phyloP scores from a whole-genome alignment of 1,140 invertebrate species.

The Metaphire vulgaris region DNA sequence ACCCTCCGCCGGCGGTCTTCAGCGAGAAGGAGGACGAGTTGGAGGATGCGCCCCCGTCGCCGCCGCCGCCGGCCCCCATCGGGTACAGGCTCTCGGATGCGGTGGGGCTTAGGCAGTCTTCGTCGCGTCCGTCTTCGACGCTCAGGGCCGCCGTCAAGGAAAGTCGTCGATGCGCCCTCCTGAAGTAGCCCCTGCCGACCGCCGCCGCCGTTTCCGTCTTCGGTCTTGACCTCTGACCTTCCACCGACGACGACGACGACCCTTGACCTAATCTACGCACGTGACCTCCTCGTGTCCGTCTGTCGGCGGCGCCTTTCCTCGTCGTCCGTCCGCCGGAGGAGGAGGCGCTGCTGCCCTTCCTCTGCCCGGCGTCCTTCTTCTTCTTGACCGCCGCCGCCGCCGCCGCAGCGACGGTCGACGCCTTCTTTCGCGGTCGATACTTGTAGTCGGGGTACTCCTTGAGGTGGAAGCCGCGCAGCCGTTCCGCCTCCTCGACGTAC shows the following conservation, averaged over 20 bases:
- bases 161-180: background rate
- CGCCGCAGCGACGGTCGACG: background rate
- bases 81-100: background rate
- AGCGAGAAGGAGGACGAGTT: background rate
- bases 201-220: background rate
- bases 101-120: background rate
- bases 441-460: conserved; percentile 98
- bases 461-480: conserved; percentile 90
- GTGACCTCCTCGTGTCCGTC: too few species aligned
- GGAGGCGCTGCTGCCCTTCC: too few species aligned
- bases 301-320: too few species aligned
- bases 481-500: conserved; percentile 96
- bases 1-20: too few species aligned
- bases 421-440: conserved; percentile 61
- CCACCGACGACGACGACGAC: too few species aligned
- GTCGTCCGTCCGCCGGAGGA: background rate
- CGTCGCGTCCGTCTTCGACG: background rate
- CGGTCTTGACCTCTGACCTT: background rate
- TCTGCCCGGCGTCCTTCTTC: background rate
- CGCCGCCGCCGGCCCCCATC: background rate
- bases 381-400: background rate
- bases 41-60: background rate
- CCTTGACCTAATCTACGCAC: too few species aligned
- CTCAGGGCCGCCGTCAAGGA: background rate
- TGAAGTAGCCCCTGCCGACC: background rate